A percentile compares a stretch with the other conserved stretches of the same genome.
These are phyloP conservation scores for Morus bassanus DNA, from an alignment of 2,797 vertebrate species.

Conservation along the genomic window DNA sequence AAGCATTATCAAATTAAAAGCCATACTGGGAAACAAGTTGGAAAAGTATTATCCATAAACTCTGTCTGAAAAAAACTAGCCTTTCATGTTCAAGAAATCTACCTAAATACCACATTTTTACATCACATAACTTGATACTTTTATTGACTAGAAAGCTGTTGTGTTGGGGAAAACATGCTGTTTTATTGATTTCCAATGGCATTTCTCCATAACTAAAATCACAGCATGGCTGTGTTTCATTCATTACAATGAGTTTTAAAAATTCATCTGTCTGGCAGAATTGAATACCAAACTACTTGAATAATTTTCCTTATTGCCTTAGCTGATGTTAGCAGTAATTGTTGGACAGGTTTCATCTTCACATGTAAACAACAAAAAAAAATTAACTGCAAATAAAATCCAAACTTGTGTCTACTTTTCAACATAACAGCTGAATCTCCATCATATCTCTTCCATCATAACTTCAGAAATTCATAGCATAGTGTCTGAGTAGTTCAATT, in stretches of 20 bases:
- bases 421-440: background rate
- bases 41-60: background rate
- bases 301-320: background rate
- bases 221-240: background rate
- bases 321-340: background rate
- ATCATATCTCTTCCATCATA: background rate
- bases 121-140: slow-evolving; percentile 17
- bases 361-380: background rate
- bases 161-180: slow-evolving; percentile 4
- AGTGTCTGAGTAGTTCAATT: background rate
- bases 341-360: background rate
- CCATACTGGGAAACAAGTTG: background rate
- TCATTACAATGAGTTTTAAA: slow-evolving; percentile 23
- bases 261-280: slow-evolving; percentile 6
- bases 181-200: slow-evolving; percentile 36
- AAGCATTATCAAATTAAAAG: slow-evolving; percentile 13
- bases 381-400: background rate
- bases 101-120: slow-evolving; percentile 32
- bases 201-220: slow-evolving; percentile 47
- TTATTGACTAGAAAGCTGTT: slow-evolving; percentile 42
- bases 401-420: background rate
- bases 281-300: background rate
- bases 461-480: background rate
- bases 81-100: slow-evolving; percentile 31
- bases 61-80: background rate